Conservation (phyloP, 2,113 vertebrate genomes). For the Sinosuthora webbiana region DNA sequence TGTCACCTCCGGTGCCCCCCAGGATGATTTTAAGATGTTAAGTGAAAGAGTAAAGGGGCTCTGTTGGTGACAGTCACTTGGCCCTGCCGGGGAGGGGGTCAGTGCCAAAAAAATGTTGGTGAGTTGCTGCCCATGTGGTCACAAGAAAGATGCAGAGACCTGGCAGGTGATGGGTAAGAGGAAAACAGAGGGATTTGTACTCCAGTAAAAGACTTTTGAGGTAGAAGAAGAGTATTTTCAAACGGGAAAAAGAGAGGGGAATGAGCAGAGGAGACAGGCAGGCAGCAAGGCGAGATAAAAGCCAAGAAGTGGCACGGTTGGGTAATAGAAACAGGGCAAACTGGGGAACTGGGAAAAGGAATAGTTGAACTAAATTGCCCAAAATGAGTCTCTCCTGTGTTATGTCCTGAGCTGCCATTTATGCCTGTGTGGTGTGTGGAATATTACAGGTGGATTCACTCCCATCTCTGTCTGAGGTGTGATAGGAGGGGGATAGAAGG, state of each 20-base stretch:
- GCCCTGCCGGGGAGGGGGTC: neutral
- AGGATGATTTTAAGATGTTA: neutral
- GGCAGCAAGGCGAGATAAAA: neutral
- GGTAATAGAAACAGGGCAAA: neutral
- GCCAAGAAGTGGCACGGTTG: neutral
- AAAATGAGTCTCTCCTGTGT: slow-evolving; percentile 20
- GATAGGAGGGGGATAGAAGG: neutral
- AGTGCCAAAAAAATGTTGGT: neutral
- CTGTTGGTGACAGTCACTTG: neutral
- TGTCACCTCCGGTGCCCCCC: neutral
- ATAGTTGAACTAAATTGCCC: slow-evolving; percentile 30
- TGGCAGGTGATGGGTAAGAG: neutral
- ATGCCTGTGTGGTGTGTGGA: neutral
- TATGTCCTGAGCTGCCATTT: neutral
- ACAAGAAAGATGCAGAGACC: neutral
- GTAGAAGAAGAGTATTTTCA: neutral
- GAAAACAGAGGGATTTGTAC: neutral
- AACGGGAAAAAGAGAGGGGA: neutral
- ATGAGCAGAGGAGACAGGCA: neutral
- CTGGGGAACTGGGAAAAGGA: neutral
- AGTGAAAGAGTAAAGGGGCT: neutral
- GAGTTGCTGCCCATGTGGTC: neutral
- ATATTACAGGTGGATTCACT: slow-evolving; percentile 12
- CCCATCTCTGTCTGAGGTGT: neutral
- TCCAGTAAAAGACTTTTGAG: neutral